These are phyloP conservation scores for Calonectris borealis DNA, from an alignment of 2,113 vertebrate genomes.

Conservation along the genomic window DNA sequence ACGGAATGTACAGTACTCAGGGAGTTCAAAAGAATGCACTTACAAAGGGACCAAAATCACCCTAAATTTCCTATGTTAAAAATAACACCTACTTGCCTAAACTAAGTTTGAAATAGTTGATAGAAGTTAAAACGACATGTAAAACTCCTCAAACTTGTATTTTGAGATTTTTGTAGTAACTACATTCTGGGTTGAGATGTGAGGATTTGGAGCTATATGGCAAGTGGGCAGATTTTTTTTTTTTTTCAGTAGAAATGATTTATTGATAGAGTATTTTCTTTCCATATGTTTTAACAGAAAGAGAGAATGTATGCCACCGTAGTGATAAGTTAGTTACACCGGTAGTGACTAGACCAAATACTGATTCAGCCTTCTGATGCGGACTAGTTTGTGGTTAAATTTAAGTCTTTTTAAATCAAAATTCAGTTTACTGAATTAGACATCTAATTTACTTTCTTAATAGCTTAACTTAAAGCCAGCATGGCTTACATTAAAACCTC, in stretches of 20 bases:
- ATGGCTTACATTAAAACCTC: background rate
- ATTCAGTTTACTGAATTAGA: background rate
- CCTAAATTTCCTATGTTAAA: background rate
- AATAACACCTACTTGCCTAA: background rate
- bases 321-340: background rate
- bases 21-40: conserved; percentile 58
- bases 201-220: background rate
- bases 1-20: conserved; percentile 56
- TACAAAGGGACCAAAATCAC: conserved; percentile 51
- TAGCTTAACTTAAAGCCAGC: background rate
- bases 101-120: background rate
- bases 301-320: background rate
- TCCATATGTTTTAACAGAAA: background rate
- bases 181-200: background rate
- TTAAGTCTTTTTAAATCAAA: background rate
- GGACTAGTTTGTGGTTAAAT: background rate
- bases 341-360: conserved; percentile 28
- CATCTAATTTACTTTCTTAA: background rate
- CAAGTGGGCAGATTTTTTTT: background rate
- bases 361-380: background rate
- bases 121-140: background rate
- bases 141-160: background rate
- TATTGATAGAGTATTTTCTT: background rate
- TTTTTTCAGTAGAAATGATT: background rate
- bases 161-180: background rate